Evolutionary conservation across 1,140 invertebrate species (phyloP).

Genomic region (Macrostomum lignano): DNA sequence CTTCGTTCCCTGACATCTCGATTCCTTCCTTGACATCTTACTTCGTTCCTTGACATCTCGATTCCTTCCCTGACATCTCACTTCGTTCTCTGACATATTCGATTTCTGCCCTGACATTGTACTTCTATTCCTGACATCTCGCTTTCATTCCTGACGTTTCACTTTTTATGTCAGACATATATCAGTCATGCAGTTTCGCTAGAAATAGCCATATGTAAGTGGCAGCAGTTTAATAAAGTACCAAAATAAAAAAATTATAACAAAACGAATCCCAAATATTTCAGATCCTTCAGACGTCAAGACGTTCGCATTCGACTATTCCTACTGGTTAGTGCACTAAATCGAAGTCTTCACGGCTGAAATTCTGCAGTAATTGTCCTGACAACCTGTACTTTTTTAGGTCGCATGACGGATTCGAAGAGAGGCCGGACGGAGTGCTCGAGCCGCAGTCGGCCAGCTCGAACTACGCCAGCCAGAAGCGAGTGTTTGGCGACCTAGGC

Average conservation of each 20-base stretch:
- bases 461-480: slow-evolving; percentile 15
- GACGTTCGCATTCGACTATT: slow-evolving; percentile 1
- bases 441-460: slow-evolving; percentile 11
- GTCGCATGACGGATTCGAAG: slow-evolving; percentile 29
- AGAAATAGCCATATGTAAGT: too few relatives aligned
- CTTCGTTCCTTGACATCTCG: too few relatives aligned
- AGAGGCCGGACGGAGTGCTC: slow-evolving; percentile 23
- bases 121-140: too few relatives aligned
- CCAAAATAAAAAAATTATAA: slow-evolving; percentile 8
- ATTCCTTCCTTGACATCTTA: too few relatives aligned
- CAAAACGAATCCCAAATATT: not conserved
- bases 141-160: too few relatives aligned
- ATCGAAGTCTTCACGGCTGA: not conserved
- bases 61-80: too few relatives aligned
- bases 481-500: slow-evolving; percentile 31
- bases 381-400: not conserved
- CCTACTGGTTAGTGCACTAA: not conserved
- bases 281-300: not conserved
- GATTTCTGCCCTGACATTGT: too few relatives aligned
- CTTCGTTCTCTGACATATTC: too few relatives aligned
- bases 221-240: slow-evolving; percentile 27
- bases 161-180: too few relatives aligned
- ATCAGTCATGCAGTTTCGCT: too few relatives aligned
- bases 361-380: not conserved
- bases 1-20: too few relatives aligned